These are phyloP conservation scores for Euwallacea similis DNA, from an alignment of 1,140 invertebrate genomes.

Conservation along the genomic window DNA sequence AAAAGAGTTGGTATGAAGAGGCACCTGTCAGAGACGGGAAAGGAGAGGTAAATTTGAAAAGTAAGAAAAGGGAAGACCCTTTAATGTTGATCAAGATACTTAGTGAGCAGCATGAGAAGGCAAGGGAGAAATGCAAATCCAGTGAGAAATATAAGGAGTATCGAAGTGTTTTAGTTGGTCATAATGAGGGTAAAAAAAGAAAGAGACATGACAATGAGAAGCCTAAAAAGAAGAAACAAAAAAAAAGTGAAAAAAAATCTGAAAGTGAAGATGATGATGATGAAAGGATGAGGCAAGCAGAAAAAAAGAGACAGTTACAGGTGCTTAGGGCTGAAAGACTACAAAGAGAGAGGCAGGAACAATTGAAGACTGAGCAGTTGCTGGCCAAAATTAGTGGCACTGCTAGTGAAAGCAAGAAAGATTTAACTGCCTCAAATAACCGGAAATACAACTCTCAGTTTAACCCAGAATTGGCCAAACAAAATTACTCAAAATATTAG, in stretches of 20 bases:
- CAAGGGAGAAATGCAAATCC: background rate
- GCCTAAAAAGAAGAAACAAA: slow-evolving; percentile 23
- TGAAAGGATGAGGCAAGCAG: slow-evolving; percentile 44
- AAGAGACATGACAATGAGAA: slow-evolving; percentile 30
- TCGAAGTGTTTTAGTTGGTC: slow-evolving; percentile 5
- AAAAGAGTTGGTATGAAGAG: slow-evolving; percentile 81
- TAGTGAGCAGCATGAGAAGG: slow-evolving; percentile 46
- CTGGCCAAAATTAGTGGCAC: slow-evolving; percentile 65
- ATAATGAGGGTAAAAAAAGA: slow-evolving; percentile 21
- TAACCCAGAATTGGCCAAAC: slow-evolving; percentile 83
- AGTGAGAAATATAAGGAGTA: slow-evolving; percentile 43
- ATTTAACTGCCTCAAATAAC: slow-evolving; percentile 52
- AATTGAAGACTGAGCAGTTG: slow-evolving; percentile 67
- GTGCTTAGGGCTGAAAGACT: slow-evolving; percentile 78
- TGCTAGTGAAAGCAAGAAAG: slow-evolving; percentile 49
- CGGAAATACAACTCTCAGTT: slow-evolving; percentile 92
- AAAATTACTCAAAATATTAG: slow-evolving; percentile 62
- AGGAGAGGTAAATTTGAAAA: slow-evolving; percentile 63
- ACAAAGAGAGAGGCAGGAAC: slow-evolving; percentile 77
- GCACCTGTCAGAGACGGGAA: slow-evolving; percentile 60
- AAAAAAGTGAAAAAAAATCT: slow-evolving; percentile 34
- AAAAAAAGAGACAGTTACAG: slow-evolving; percentile 64
- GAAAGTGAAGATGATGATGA: slow-evolving; percentile 46
- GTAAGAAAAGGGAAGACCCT: slow-evolving; percentile 72
- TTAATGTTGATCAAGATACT: slow-evolving; percentile 70